These are phyloP conservation scores for Rhea pennata DNA, from an alignment of 2,113 vertebrate genomes.

Conservation along the genomic window DNA sequence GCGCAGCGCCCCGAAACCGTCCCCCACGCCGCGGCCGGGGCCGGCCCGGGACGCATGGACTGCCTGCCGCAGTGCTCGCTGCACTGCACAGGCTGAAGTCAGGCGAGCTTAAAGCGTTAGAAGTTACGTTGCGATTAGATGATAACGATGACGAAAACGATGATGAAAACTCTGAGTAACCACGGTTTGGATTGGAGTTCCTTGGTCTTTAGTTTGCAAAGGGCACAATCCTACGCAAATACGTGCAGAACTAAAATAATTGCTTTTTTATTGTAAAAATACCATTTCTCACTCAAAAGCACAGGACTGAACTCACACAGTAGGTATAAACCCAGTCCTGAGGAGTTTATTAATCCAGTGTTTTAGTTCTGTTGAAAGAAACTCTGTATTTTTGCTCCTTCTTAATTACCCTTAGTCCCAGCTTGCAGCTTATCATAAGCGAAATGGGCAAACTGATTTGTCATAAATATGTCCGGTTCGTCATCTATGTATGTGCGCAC, in stretches of 20 bases:
- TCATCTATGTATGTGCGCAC: not conserved
- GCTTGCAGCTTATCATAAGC: not conserved
- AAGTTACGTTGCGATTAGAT: not conserved
- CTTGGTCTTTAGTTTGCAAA: not conserved
- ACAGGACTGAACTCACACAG: not conserved
- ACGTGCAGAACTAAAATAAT: not conserved
- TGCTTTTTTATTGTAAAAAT: not conserved
- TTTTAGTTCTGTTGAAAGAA: not conserved
- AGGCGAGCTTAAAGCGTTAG: not conserved
- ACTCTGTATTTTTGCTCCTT: not conserved
- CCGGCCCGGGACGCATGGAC: too few relatives aligned
- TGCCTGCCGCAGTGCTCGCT: too few relatives aligned
- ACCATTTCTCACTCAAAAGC: not conserved
- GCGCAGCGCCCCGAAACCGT: too few relatives aligned
- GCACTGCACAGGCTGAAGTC: not conserved
- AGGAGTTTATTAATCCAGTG: not conserved
- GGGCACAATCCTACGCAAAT: not conserved
- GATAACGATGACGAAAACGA: not conserved
- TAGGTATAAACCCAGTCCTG: not conserved
- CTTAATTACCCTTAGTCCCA: not conserved
- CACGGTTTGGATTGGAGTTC: not conserved
- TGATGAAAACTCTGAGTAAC: not conserved
- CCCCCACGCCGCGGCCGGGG: too few relatives aligned
- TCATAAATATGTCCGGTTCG: not conserved
- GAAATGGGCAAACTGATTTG: not conserved